Evolutionary conservation across 2,797 vertebrate genomes (phyloP).

Genomic region (Agapornis canus): DNA sequence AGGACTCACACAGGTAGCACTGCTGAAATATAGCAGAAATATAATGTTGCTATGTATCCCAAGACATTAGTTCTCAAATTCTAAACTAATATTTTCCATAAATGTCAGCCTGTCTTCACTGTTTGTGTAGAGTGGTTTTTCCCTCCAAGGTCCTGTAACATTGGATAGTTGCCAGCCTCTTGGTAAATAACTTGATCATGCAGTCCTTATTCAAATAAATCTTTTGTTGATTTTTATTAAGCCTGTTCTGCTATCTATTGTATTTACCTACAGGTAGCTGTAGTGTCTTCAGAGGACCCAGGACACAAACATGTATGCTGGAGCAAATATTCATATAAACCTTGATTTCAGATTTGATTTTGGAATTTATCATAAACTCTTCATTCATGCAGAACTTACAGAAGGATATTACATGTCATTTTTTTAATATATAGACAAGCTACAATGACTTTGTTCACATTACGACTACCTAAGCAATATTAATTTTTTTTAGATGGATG

Average conservation of each 20-base stretch:
- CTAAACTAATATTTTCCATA: not conserved
- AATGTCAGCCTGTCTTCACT: not conserved
- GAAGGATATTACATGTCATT: not conserved
- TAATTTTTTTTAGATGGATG: not conserved
- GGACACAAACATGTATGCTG: not conserved
- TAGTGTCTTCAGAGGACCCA: not conserved
- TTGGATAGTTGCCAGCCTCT: not conserved
- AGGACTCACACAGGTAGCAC: not conserved
- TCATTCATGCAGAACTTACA: not conserved
- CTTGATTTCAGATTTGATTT: not conserved
- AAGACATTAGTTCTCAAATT: not conserved
- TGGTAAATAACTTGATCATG: not conserved
- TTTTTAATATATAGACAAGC: not conserved
- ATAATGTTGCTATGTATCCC: not conserved
- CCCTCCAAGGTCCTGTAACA: not conserved
- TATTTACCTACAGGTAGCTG: not conserved
- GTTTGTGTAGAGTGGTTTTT: not conserved
- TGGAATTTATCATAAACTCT: not conserved
- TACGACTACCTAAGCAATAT: not conserved
- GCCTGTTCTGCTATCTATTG: not conserved
- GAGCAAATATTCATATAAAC: not conserved
- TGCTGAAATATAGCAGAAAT: not conserved
- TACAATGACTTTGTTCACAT: not conserved
- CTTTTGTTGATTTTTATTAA: conserved; percentile 10
- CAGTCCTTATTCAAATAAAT: conserved; percentile 15